These are phyloP conservation scores for Cryptocephalus primarius DNA, from an alignment of 2,888 invertebrate genomes.

Conservation along the genomic window DNA sequence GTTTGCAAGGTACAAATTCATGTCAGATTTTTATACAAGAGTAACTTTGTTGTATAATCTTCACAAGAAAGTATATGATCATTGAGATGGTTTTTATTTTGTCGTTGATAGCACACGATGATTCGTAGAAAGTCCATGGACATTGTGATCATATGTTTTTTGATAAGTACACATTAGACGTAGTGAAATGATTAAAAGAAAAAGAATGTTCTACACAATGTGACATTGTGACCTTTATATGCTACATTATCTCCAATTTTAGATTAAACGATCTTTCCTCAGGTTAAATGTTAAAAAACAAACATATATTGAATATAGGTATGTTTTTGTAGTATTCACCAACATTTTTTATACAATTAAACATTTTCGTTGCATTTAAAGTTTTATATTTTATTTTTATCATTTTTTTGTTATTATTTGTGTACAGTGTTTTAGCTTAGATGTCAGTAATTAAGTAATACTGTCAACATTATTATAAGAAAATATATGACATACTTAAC, in stretches of 20 bases:
- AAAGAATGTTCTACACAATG: slow-evolving; percentile 1
- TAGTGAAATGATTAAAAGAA: too few relatives aligned
- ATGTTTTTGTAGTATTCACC: slow-evolving; percentile 4
- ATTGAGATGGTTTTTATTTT: slow-evolving; percentile 1
- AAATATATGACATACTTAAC: too few relatives aligned
- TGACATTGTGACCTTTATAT: slow-evolving; percentile 14
- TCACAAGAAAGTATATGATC: slow-evolving; percentile 7
- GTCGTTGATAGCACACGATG: neutral
- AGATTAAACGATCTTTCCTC: slow-evolving; percentile 30
- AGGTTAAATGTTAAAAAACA: slow-evolving; percentile 34
- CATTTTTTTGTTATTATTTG: slow-evolving; percentile 22
- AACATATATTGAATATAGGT: slow-evolving; percentile 24
- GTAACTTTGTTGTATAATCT: slow-evolving; percentile 33
- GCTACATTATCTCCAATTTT: slow-evolving; percentile 31
- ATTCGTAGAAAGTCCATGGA: neutral
- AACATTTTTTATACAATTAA: slow-evolving; percentile 3
- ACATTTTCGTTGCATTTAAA: slow-evolving; percentile 4
- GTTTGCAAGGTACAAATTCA: slow-evolving; percentile 39
- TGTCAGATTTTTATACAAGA: slow-evolving; percentile 35
- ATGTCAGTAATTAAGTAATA: slow-evolving; percentile 21
- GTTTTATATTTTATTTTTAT: slow-evolving; percentile 9
- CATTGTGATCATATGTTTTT: slow-evolving; percentile 5
- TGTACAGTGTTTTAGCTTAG: slow-evolving; percentile 35
- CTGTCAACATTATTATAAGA: neutral
- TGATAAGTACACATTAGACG: neutral